phyloP scores from a whole-genome alignment of 1,140 invertebrate species.

The Caenorhabditis elegans region WBcel235 BX284605.5:9486501-9487000 shows the following conservation, averaged over 20 bases:
- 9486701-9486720: too few species aligned
- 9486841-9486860: not conserved
- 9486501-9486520: too few species aligned
- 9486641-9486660: not conserved
- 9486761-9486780: not conserved
- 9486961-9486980: slow-evolving; percentile 29
- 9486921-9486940: slow-evolving; percentile 33
- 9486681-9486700: too few species aligned
- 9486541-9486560: not conserved
- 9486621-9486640: not conserved
- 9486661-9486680: not conserved
- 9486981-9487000: slow-evolving; percentile 1
- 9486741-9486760: not conserved
- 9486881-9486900: not conserved
- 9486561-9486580: not conserved
- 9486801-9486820: not conserved
- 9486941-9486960: slow-evolving; percentile 33
- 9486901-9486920: not conserved
- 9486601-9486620: not conserved
- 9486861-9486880: not conserved
- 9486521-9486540: not conserved
- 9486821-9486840: not conserved
- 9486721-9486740: too few species aligned
- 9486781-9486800: not conserved
- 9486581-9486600: slow-evolving; percentile 1